Evolutionary conservation across 2,888 invertebrate species (phyloP), one percentile per base, ranked within the genome.

Genomic region (Oscheius onirici): DNA sequence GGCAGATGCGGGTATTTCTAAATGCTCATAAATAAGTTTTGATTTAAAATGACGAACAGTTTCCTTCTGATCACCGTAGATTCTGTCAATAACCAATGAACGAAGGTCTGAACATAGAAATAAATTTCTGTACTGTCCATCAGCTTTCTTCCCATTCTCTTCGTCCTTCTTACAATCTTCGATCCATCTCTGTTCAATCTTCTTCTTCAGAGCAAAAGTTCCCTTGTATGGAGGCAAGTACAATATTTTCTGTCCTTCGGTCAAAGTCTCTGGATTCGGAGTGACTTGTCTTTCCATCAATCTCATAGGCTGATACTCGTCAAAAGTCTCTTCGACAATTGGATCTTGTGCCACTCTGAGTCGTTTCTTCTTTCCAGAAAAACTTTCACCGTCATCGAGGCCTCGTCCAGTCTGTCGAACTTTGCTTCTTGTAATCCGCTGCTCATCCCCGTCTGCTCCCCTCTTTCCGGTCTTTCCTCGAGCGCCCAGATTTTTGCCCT

Each of bases 401-500:
- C 44, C 26, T 44, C 26, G 40, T 63, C 74, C 40, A 44, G 46
- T 17, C 15, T 44, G 24, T 3, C 69, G 24, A 11, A 69, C 60
- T 51, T 69, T 69, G 44, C 70, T 70, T 20, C 70, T 63, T 0
- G 70, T 70, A 5, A 70, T 28, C 41, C 70, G 26, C 44, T 70
- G 52, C 10, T 52, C 70, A 2, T 63, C 70, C 13, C 20, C 43
- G 28, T 54, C 63, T 15, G 20, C 24, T 20, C 51, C 52, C 8
- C 60, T 22, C 43, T 68, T 68, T 8, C 60, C 54, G 11, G 26
- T 26, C 49, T 46, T 34, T 10, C 63, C 26, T 20, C 61, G 28
- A 24, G 44, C 15, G 8, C 70, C 63, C 13, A 54, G 13, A 15
- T 1, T 13, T 34, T 61, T 63, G 15, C 22, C 41, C n/a, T 20